Evolutionary conservation across 2,797 vertebrate genomes (phyloP).

Genomic region (Arnoldichthys spilopterus): DNA sequence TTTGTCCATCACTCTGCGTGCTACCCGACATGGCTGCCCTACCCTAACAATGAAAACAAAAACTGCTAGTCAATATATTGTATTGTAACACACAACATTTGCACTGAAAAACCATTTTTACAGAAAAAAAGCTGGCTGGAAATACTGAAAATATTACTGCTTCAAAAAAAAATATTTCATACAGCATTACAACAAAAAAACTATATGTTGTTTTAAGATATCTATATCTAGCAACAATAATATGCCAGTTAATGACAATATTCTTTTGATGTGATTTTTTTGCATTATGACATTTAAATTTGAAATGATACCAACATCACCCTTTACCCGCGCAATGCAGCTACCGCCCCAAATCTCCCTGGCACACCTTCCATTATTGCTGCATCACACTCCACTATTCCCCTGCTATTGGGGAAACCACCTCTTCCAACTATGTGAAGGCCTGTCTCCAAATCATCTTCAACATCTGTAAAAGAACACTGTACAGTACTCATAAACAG

Average conservation of each 20-base stretch:
- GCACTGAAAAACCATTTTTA: too few species aligned
- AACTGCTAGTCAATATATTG: not conserved
- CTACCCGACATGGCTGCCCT: conserved; percentile 51
- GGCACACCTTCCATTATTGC: conserved; percentile 63
- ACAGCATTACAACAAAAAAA: not conserved
- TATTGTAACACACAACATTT: not conserved
- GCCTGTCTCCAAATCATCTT: conserved; percentile 60
- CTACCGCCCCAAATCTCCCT: conserved; percentile 62
- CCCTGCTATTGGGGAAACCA: conserved; percentile 59
- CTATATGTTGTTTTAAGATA: not conserved
- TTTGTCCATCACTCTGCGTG: conserved; percentile 58
- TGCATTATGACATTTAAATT: not conserved
- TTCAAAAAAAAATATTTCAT: not conserved
- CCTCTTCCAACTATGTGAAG: conserved; percentile 54
- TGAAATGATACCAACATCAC: not conserved
- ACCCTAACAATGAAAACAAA: conserved; percentile 39
- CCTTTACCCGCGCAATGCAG: conserved; percentile 61
- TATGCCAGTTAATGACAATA: not conserved
- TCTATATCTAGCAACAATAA: not conserved
- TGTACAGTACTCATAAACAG: not conserved
- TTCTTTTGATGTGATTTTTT: not conserved
- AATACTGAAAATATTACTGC: too few species aligned
- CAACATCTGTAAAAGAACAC: conserved; percentile 49
- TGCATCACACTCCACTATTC: conserved; percentile 60
- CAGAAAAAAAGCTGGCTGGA: too few species aligned